phyloP scores from a whole-genome alignment of 2,113 vertebrate species.

The Tautogolabrus adspersus region DNA sequence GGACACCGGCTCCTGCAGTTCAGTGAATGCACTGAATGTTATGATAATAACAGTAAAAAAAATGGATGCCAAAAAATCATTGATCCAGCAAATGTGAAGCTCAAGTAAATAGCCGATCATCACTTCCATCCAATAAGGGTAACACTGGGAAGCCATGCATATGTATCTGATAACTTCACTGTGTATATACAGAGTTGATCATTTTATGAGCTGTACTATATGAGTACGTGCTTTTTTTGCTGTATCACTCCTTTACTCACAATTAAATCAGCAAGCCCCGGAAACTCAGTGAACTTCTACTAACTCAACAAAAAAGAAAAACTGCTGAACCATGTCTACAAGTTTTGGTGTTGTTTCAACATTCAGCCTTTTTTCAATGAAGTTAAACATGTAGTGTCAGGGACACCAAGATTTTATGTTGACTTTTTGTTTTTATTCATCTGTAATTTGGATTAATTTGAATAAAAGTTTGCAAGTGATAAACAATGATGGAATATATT shows the following conservation, averaged over 20 bases:
- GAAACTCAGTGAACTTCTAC: not conserved
- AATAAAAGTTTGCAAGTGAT: too few species aligned
- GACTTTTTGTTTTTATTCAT: not conserved
- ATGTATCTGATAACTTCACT: constrained; percentile 36
- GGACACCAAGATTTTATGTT: not conserved
- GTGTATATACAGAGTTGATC: constrained; percentile 14
- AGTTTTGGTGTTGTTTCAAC: too few species aligned
- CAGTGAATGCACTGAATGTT: constrained; percentile 9
- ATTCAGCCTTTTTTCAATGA: not conserved
- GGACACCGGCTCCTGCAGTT: constrained; percentile 16
- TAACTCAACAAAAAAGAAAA: not conserved
- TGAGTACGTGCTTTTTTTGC: too few species aligned
- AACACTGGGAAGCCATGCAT: constrained; percentile 25
- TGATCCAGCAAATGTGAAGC: constrained; percentile 33
- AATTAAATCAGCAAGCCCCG: constrained; percentile 35
- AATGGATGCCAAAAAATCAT: constrained; percentile 17
- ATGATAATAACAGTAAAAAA: constrained; percentile 23
- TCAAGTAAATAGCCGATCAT: constrained; percentile 35
- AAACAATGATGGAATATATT: too few species aligned
- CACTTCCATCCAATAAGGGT: constrained; percentile 7
- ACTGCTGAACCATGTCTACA: too few species aligned
- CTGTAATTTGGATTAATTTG: too few species aligned
- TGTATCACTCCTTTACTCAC: not conserved
- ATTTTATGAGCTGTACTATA: too few species aligned
- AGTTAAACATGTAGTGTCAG: not conserved